These are phyloP conservation scores for Panurus biarmicus DNA, from an alignment of 2,113 vertebrate species.

Conservation along the genomic window DNA sequence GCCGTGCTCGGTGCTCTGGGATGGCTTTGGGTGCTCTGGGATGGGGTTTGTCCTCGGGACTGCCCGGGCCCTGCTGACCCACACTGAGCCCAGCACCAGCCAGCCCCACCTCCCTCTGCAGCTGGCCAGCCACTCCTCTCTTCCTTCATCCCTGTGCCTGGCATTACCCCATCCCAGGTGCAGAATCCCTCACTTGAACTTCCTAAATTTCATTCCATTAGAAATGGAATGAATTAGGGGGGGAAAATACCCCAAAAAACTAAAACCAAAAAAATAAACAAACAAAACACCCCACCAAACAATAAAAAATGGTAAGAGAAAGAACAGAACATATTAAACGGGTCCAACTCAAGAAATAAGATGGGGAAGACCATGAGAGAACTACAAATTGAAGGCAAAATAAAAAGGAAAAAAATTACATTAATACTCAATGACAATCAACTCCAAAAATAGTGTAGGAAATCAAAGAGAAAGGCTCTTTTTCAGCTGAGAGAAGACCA, in stretches of 20 bases:
- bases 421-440: not conserved
- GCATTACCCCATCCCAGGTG: rapidly evolving
- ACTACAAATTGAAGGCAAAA: not conserved
- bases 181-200: not conserved
- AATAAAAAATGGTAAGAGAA: not conserved
- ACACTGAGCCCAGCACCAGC: not conserved
- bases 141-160: not conserved
- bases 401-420: not conserved
- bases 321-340: not conserved
- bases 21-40: not conserved
- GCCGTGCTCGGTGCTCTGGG: not conserved
- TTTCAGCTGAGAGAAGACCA: not conserved
- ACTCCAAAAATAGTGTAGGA: not conserved
- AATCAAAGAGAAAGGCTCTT: not conserved
- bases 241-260: too few relatives aligned
- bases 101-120: not conserved
- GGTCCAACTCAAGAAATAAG: not conserved
- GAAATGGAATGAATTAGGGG: too few relatives aligned
- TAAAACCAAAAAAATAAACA: too few relatives aligned
- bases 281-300: too few relatives aligned
- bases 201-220: not conserved
- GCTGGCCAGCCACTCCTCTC: not conserved
- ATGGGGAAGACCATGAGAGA: not conserved
- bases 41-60: not conserved
- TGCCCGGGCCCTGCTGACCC: not conserved